Base-by-base conservation (phyloP, 2,113 vertebrate species). In the Lagopus muta region DNA sequence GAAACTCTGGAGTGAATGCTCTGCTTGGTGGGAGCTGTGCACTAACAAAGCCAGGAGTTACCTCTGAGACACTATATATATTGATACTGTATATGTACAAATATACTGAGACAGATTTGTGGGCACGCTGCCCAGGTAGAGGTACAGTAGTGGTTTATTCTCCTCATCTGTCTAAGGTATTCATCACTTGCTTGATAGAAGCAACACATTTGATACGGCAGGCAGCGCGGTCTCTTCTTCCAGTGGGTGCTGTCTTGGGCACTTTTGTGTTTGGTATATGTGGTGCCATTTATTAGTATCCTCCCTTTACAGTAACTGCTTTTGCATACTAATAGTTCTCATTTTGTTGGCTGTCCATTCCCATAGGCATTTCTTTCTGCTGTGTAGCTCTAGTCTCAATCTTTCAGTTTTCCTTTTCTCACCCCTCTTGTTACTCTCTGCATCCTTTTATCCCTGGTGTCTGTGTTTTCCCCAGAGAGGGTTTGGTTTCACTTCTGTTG, bases 381-480 rank as follows among this genome's bases (percentile, higher is more conserved):
- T 74, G 2, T 71, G 15, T 15, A 84, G 45, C 38, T 74, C 36
- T 80, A 32, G 43, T 83, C 71, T 77, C 78, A 86, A 2, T 81
- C 61, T 65, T 73, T 90, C 80, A 24, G 4, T 94, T 92, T 89
- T 72, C 73, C 32, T 65, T 83, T 81, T 86, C 82, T 81, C 34
- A 27, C 76, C 69, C 32, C 75, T 91, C 1, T 0, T 70, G 50
- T 93, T 90, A 48, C 86, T 77, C 60, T 80, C 10, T 8, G 71
- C 62, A 69, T 94, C 60, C 34, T 90, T 94, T 93, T 91, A 92
- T 88, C 58, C 83, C 58, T 34, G 38, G 74, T 32, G 57, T 36
- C 84, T 95, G 27, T 93, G 47, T 92, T 94, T 95, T 90, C 55
- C 91, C 79, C 38, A 36, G 15, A 11, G 57, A 75, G 71, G 32